Evolutionary conservation across 1,140 invertebrate species (phyloP), one percentile per base, ranked within the genome.

Genomic region (Stegodyphus dumicola): DNA sequence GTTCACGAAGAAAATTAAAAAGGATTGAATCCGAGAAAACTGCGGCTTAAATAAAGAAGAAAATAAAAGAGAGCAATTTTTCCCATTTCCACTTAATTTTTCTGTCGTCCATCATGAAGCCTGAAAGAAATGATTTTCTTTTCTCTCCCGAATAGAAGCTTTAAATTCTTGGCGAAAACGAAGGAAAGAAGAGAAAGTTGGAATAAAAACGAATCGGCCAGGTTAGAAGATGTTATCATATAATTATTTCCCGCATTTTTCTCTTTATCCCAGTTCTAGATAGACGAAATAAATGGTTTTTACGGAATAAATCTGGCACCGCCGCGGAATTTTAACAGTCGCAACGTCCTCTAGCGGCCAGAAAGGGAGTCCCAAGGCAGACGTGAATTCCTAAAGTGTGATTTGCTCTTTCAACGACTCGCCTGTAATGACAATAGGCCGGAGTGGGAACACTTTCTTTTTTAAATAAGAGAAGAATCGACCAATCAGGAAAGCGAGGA

Each of bases 321-420:
- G 65, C 65, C n/a, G 77, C 33, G 56, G 77, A 79, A 69, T 79
- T 79, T 79, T 73, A 81, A 81, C 69, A 60, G 54, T 60, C 17
- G 53, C 53, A 69, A 54, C 67, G 70, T 56, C 78, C 70, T 33
- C 67, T 81, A 13, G 78, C 70, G 70, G 53, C 78, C 13, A 33
- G 56, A 70, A 79, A 52, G 33, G 52, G 70, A 81, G 70, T 81
- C 78, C 78, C 78, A 48, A 81, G 78, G 73, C 78, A 81, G 78
- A 74, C 78, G 78, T 81, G 78, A 81, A 81, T 81, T 81, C 78
- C 78, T 73, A 81, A 73, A 81, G 78, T 81, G 78, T 81, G 77
- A 79, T 79, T 79, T 79, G 77, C 78, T 71, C 78, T 81, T 73
- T 73, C 49, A 81, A 81, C 18, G 78, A 81, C 78, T 81, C 78